Base-by-base conservation (phyloP, 2,797 vertebrate species). In the Adrianichthys oophorus region DNA sequence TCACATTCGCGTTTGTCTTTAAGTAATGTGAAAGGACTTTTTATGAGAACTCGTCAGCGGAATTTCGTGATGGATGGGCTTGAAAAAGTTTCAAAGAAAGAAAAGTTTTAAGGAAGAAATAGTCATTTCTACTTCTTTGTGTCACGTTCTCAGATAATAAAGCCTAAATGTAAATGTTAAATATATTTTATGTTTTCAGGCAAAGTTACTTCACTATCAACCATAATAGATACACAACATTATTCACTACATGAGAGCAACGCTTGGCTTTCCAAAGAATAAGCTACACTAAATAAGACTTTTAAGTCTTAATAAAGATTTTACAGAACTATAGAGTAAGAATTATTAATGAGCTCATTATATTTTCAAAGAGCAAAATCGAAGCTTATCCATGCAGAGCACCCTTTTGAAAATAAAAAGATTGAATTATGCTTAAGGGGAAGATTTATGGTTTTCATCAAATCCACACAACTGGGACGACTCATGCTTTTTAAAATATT, bases 181-280 rank as follows among this genome's bases (percentile, higher is more conserved):
- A 70, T 67, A 72, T 78, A 59, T 61, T 73, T 68, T 40, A 69
- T 37, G 8, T 29, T 52, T 47, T 62, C 62, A 37, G 56, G 46
- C 41, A 47, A 41, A 60, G 62, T 55, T 44, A 68, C 40, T 44
- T 29, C 2, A 19, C 57, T 47, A 52, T 50, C 41, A 56, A 48
- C 18, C 48, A 18, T 52, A 23, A 61, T n/a, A 55, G 51, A 37
- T 1, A 17, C 26, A 15, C 57, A 42, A 6, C 16, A 50, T 70
- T 21, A 5, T 42, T 42, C 16, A 52, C 21, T 50, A 7, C 5
- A 44, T 26, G 44, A 54, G 4, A 16, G 29, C 7, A 8, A 7
- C 8, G 29, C 7, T 32, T 8, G 2, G 29, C 29, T 32, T 32
- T 32, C 29, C 45, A 46, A 50, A 48, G 42, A 60, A 66, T 4